Evolutionary conservation across 2,888 invertebrate genomes (phyloP).

Genomic region (Plusia festucae): DNA sequence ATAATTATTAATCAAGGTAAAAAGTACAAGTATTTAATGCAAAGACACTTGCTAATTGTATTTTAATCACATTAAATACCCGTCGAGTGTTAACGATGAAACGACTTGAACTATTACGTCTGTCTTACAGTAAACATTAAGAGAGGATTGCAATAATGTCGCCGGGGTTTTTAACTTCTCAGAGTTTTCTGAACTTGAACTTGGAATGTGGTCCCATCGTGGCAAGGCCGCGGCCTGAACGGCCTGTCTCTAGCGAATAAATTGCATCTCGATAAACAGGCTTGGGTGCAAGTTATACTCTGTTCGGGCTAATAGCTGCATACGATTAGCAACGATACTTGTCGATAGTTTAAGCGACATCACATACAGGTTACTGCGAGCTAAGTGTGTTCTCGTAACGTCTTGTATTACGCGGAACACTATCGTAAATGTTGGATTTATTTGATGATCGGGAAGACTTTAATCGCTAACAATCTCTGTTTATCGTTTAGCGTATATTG

Average conservation of each 20-base stretch:
- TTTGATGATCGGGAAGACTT: background rate
- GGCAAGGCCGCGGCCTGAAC: conserved; percentile 79
- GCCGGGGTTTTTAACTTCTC: conserved; percentile 74
- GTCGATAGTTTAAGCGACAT: conserved; percentile 75
- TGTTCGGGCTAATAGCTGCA: conserved; percentile 75
- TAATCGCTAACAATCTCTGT: conserved; percentile 1
- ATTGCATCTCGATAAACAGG: conserved; percentile 82
- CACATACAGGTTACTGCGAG: conserved; percentile 65
- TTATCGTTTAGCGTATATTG: conserved; percentile 1
- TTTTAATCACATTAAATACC: background rate
- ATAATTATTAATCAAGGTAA: background rate
- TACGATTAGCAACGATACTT: conserved; percentile 72
- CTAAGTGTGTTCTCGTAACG: conserved; percentile 56
- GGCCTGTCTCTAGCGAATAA: conserved; percentile 84
- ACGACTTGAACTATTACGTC: conserved; percentile 10
- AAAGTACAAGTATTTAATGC: background rate
- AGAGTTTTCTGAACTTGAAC: conserved; percentile 78
- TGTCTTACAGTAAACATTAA: conserved; percentile 15
- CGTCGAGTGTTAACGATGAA: conserved; percentile 6
- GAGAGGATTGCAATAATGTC: conserved; percentile 36
- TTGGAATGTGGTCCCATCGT: conserved; percentile 81
- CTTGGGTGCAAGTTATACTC: conserved; percentile 69
- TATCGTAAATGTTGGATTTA: conserved; percentile 22
- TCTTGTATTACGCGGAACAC: conserved; percentile 29
- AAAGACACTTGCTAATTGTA: background rate